Percentiles rank a stretch among this genome's conserved stretches.
Conservation (phyloP, 2,888 invertebrate species). For the Dryobotodes eremita region DNA sequence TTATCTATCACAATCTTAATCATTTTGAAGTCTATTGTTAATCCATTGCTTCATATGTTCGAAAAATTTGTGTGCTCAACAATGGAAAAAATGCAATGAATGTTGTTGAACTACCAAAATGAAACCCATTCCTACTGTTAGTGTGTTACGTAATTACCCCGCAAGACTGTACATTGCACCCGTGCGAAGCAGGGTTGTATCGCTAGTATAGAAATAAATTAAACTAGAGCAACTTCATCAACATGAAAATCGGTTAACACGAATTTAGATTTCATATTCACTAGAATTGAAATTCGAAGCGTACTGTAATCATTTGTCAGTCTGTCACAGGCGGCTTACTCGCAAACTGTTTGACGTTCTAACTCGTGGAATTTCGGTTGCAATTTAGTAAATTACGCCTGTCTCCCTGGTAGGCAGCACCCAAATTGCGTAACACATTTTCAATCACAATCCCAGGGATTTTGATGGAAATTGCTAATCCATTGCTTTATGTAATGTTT, state of each 20-base stretch:
- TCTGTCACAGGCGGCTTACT: background rate
- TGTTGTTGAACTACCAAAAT: too few relatives aligned
- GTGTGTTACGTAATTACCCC: too few relatives aligned
- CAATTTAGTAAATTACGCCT: background rate
- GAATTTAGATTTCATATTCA: slow-evolving; percentile 1
- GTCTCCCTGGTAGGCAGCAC: background rate
- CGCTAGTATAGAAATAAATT: background rate
- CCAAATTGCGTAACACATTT: background rate
- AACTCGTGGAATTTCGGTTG: background rate
- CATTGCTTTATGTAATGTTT: background rate
- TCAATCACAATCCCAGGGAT: background rate
- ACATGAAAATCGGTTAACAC: slow-evolving; percentile 6
- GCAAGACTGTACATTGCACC: too few relatives aligned
- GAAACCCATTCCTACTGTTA: too few relatives aligned
- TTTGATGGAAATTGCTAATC: background rate
- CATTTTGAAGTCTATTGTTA: too few relatives aligned
- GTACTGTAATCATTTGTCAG: slow-evolving; percentile 15
- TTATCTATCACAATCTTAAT: too few relatives aligned
- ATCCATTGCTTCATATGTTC: too few relatives aligned
- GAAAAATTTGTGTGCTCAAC: too few relatives aligned
- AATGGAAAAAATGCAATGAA: too few relatives aligned
- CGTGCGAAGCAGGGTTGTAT: background rate
- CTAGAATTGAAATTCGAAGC: slow-evolving; percentile 7
- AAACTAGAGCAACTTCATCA: background rate
- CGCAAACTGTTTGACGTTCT: background rate